Evolutionary conservation across 92 coral and sea anemone species (phyloP).

Genomic region (Parazoanthus atlanticus): DNA sequence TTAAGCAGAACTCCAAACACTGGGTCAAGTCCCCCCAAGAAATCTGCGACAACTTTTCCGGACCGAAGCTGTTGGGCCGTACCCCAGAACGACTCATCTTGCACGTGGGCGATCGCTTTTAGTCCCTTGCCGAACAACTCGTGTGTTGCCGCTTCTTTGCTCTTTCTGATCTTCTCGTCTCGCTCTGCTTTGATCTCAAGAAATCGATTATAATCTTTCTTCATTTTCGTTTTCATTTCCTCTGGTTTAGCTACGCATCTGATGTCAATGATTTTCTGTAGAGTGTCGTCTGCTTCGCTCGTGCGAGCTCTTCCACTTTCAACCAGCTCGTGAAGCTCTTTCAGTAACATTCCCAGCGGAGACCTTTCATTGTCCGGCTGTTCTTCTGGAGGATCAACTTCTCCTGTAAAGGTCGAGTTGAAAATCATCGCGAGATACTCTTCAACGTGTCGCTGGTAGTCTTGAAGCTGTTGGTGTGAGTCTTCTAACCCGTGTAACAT

Average conservation of each 20-base stretch:
- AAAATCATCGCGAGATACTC: conserved; percentile 32
- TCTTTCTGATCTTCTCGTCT: conserved; percentile 1
- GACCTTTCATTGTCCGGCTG: neutral
- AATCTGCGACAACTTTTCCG: conserved; percentile 61
- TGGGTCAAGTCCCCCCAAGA: conserved; percentile 66
- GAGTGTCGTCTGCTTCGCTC: conserved; percentile 34
- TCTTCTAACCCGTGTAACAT: conserved; percentile 1
- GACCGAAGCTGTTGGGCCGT: conserved; percentile 65
- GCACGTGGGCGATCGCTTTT: conserved; percentile 37
- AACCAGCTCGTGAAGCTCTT: conserved; percentile 42
- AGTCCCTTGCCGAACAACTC: neutral
- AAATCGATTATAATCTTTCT: conserved; percentile 12
- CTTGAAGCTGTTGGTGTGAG: neutral
- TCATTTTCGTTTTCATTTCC: conserved; percentile 14
- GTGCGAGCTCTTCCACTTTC: conserved; percentile 53
- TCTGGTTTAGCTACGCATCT: conserved; percentile 36
- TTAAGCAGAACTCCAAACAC: conserved; percentile 63
- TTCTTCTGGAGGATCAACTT: neutral
- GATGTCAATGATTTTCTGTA: conserved; percentile 47
- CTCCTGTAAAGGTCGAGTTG: conserved; percentile 27
- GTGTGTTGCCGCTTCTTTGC: neutral
- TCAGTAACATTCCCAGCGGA: conserved; percentile 48
- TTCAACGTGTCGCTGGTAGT: neutral
- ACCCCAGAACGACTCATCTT: conserved; percentile 57
- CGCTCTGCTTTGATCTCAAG: conserved; percentile 18